A percentile compares a stretch with the other conserved stretches of the same genome.
phyloP scores from a whole-genome alignment of 2,113 vertebrate genomes.

The Leptodactylus fuscus region DNA sequence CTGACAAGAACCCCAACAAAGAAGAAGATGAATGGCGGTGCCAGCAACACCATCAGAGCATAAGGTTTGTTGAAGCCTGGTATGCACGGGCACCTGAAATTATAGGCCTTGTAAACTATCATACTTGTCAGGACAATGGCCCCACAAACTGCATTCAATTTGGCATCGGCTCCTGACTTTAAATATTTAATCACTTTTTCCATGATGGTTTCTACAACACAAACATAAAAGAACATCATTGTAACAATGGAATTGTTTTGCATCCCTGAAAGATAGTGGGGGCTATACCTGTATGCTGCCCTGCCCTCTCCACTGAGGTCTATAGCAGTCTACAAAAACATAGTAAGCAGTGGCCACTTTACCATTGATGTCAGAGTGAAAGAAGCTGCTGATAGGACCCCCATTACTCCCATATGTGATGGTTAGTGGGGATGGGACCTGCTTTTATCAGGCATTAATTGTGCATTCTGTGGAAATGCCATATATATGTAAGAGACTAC shows the following conservation, averaged over 20 bases:
- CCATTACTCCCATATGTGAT: no score
- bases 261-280: not conserved
- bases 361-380: no score
- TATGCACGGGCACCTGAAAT: constrained; percentile 43
- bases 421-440: no score
- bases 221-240: not conserved
- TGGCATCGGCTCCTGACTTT: not conserved
- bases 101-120: not conserved
- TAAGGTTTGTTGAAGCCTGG: constrained; percentile 43
- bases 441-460: no score
- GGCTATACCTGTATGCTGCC: no score
- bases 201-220: constrained; percentile 34
- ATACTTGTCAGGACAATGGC: not conserved
- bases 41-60: constrained; percentile 23
- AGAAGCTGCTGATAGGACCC: no score
- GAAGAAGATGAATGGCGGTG: constrained; percentile 30
- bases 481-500: no score
- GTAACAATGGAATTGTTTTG: not conserved
- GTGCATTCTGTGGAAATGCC: no score
- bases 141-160: constrained; percentile 17
- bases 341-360: no score
- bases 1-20: constrained; percentile 26
- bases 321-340: no score
- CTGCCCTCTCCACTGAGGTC: no score
- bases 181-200: constrained; percentile 22